phyloP scores from a whole-genome alignment of 2,797 vertebrate genomes.

The Tinamus major region DNA sequence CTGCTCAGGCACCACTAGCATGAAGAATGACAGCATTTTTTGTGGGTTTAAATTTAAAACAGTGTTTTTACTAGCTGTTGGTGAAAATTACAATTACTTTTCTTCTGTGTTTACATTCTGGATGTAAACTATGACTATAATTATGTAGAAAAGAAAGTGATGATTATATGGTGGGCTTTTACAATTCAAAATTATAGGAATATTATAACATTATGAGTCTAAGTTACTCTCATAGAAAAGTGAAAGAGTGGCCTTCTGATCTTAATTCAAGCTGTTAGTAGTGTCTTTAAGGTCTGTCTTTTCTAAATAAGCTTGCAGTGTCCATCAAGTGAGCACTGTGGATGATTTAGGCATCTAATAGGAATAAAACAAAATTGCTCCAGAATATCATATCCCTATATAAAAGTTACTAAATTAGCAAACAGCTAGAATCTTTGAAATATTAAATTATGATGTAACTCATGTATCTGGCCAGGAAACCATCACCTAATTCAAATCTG shows the following conservation, averaged over 20 bases:
- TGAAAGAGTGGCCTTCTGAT: not conserved
- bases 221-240: not conserved
- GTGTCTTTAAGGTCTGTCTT: not conserved
- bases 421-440: not conserved
- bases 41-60: slow-evolving; percentile 34
- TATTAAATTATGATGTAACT: not conserved
- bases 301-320: not conserved
- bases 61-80: slow-evolving; percentile 49
- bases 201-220: not conserved
- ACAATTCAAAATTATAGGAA: slow-evolving; percentile 28
- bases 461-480: not conserved
- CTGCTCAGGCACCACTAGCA: not conserved
- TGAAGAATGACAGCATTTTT: not conserved
- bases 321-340: not conserved
- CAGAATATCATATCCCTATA: not conserved
- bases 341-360: not conserved
- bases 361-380: not conserved
- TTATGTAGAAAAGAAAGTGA: slow-evolving; percentile 63
- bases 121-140: slow-evolving; percentile 73
- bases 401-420: not conserved
- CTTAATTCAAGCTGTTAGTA: not conserved
- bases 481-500: not conserved
- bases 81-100: slow-evolving; percentile 59
- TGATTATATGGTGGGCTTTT: slow-evolving; percentile 65
- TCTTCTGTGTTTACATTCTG: slow-evolving; percentile 70